Base-by-base conservation (phyloP, 2,113 vertebrate species). In the Rhabdomys dilectus region DNA sequence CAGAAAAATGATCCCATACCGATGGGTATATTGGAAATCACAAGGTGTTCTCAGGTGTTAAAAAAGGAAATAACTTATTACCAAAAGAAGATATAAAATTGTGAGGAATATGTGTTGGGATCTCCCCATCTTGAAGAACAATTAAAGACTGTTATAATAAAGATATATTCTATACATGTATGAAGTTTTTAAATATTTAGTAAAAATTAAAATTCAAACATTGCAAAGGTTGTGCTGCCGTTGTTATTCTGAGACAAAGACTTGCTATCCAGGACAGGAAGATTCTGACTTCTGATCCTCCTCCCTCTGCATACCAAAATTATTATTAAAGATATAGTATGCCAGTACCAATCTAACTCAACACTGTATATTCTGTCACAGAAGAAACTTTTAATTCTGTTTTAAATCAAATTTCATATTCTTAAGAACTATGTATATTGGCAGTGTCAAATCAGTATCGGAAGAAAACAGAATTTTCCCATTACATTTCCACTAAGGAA, bases 101-200 rank as follows among this genome's bases (percentile, higher is more conserved):
- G 2, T 22, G 21, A 81, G 53, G 21, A 5, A 58, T 34, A 7
- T n/a, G 5, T 36, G 31, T 81, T 81, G 13, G 78, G 17, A 15
- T n/a, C n/a, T n/a, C n/a, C n/a, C 1, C 8, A 6, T 53, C 10
- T 56, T 2, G 51, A 80, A 12, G 31, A 1, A 7, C 9, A n/a
- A 56, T 56, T 34, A 56, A 80, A 19, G 31, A 36, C 22, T 0
- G 1, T 36, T 80, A 80, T 34, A 22, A 56, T 21, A 56, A 34
- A 56, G 10, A 56, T n/a, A n/a, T 56, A 81, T 36, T 34, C 9
- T 22, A 34, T 7, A n/a, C 1, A 81, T 56, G 10, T 12, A 81
- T n/a, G 51, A 56, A 6, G 8, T n/a, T 81, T 56, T 81, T 34
- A 81, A n/a, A 19, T n/a, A 56, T 56, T 56, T 75, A 75, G 21